Percentiles rank a stretch among this genome's conserved stretches.
Conservation (phyloP, 2,888 invertebrate species). For the Sinhomidia bicolor region DNA sequence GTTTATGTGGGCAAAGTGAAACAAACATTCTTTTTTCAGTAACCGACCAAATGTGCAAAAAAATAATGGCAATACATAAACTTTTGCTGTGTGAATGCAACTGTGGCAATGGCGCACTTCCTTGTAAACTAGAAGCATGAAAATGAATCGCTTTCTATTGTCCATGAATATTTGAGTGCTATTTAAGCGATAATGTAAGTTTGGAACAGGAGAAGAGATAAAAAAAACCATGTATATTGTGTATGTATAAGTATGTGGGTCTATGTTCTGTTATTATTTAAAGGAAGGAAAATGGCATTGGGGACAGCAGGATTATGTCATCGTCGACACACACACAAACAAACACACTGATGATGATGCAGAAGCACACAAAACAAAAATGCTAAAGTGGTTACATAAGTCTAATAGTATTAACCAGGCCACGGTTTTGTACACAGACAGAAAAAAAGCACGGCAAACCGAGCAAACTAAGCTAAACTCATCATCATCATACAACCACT, state of each 20-base stretch:
- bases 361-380: constrained; percentile 29
- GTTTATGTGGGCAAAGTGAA: too few relatives aligned
- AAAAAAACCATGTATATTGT: too few relatives aligned
- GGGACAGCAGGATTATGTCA: constrained; percentile 68
- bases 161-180: constrained; percentile 45
- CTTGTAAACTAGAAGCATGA: not conserved
- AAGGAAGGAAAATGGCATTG: constrained; percentile 68
- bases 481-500: not conserved
- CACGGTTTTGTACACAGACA: constrained; percentile 54
- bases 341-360: not conserved
- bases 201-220: not conserved
- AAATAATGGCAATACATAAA: too few relatives aligned
- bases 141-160: constrained; percentile 25
- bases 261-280: constrained; percentile 7
- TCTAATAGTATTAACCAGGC: constrained; percentile 61
- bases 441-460: not conserved
- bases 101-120: constrained; percentile 12
- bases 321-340: constrained; percentile 39
- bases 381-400: constrained; percentile 61
- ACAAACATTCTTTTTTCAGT: too few relatives aligned
- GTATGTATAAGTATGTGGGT: too few relatives aligned
- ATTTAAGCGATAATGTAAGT: not conserved
- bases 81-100: too few relatives aligned
- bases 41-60: too few relatives aligned
- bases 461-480: not conserved